Evolutionary conservation across 2,797 vertebrate species (phyloP).

Genomic region (Lepilemur ruficaudatus): DNA sequence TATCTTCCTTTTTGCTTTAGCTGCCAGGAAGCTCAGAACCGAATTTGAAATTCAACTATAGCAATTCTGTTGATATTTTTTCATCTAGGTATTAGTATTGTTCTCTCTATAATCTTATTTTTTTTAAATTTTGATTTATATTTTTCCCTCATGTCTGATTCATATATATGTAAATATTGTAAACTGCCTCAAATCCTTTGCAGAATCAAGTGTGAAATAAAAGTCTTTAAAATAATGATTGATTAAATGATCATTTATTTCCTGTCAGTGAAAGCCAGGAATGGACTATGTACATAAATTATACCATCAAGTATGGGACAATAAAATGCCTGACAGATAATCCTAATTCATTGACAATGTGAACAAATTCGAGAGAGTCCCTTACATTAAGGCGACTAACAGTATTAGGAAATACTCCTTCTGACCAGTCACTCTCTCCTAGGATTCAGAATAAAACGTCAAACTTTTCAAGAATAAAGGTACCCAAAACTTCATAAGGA

Average conservation of each 20-base stretch:
- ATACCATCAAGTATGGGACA: background rate
- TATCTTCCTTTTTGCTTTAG: background rate
- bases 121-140: background rate
- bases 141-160: conserved; percentile 1
- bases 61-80: background rate
- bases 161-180: background rate
- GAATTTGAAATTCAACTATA: background rate
- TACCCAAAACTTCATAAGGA: background rate
- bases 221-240: background rate
- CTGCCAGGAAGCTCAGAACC: background rate
- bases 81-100: background rate
- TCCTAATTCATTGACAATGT: background rate
- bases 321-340: background rate
- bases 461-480: background rate
- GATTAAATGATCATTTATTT: background rate
- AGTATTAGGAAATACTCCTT: background rate
- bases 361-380: background rate
- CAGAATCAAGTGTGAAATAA: background rate
- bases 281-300: background rate
- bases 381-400: background rate
- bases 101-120: background rate
- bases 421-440: background rate
- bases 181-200: background rate
- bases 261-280: background rate
- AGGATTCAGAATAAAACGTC: background rate